Base-by-base conservation (phyloP, 2,113 vertebrate species). In the Colossoma macropomum region DNA sequence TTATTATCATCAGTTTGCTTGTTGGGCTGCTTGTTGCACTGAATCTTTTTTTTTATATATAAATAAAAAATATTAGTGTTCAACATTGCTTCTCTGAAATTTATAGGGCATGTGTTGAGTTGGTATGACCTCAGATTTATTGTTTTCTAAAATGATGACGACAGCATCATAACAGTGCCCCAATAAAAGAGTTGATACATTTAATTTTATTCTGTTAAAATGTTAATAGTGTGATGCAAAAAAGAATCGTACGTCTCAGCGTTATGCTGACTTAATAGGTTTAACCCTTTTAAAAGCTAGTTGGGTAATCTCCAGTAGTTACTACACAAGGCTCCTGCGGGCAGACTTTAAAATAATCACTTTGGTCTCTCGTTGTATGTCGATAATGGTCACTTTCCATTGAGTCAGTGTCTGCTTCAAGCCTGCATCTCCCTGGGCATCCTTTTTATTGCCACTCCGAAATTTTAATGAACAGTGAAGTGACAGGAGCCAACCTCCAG, bases 401-500 rank as follows among this genome's bases (percentile, higher is more conserved):
- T 84, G 50, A 89, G 71, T 84, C 52, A 80, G 66, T 75, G 75
- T 86, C 15, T n/a, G 74, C 30, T 80, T 28, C n/a, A 32, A 9
- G 23, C 50, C 79, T 81, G 59, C 17, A 48, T 85, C 81, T 85
- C 75, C 75, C 45, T 63, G 38, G 68, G 72, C 65, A 71, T 65
- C 79, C 70, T 84, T 85, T 82, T 83, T 82, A 82, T 56, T 77
- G 74, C 60, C 73, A 70, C 75, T 68, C 52, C 78, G 73, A 85
- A 79, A 86, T 80, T 88, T 91, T 86, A 89, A 87, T 83, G 81
- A 90, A 86, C 27, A 83, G 65, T 65, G 84, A 89, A 80, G 78
- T 86, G 75, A 88, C 85, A 69, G 73, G 84, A 87, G 77, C 84
- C 78, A 86, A 82, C 23, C 38, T 84, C 62, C 52, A 74, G 41